phyloP scores from a whole-genome alignment of 2,113 vertebrate genomes.

The Otis tarda region DNA sequence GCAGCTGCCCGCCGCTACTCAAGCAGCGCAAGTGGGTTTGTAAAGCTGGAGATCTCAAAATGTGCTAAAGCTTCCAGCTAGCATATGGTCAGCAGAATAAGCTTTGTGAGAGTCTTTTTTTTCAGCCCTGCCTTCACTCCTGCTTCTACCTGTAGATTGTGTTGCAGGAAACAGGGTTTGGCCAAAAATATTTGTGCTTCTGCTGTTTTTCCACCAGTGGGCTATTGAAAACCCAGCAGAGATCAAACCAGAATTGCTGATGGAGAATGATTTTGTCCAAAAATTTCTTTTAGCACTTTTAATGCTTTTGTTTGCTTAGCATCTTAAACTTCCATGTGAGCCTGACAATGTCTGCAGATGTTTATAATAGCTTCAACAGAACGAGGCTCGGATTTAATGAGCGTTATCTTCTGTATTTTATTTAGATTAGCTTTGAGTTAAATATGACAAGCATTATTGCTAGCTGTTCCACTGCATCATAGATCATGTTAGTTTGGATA shows the following conservation, averaged over 20 bases:
- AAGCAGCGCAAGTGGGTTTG: not conserved
- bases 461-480: not conserved
- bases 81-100: not conserved
- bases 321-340: not conserved
- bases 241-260: not conserved
- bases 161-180: not conserved
- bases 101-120: not conserved
- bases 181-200: not conserved
- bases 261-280: not conserved
- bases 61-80: not conserved
- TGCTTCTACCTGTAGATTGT: not conserved
- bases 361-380: not conserved
- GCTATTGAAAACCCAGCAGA: not conserved
- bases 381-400: not conserved
- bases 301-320: not conserved
- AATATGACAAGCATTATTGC: not conserved
- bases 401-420: not conserved
- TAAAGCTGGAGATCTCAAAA: not conserved
- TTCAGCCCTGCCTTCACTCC: not conserved
- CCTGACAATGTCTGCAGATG: not conserved
- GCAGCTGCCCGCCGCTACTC: not conserved
- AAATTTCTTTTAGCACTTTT: not conserved
- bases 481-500: not conserved
- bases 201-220: accelerated
- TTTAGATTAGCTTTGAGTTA: not conserved